Conservation (phyloP, 1,140 invertebrate species). For the Nixonia krombeini region DNA sequence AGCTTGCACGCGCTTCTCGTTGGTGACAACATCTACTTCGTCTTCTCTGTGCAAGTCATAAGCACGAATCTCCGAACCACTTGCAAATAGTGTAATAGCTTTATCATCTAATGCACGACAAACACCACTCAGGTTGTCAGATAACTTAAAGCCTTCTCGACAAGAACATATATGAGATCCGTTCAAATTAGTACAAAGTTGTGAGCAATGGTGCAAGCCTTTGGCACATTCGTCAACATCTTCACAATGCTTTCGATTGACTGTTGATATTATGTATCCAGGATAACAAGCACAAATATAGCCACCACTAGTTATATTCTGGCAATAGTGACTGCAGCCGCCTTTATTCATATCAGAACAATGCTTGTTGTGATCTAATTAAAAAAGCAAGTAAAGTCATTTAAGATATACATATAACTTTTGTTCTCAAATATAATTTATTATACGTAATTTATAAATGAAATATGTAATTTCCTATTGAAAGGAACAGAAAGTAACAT, state of each 20-base stretch:
- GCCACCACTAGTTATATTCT: conserved; percentile 84
- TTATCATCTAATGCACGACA: conserved; percentile 80
- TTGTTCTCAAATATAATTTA: neutral
- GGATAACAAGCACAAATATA: conserved; percentile 91
- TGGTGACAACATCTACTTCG: conserved; percentile 82
- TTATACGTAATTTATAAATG: conserved; percentile 10
- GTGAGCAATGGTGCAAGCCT: conserved; percentile 90
- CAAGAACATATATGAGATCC: conserved; percentile 93
- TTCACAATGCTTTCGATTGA: conserved; percentile 83
- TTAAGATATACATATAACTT: neutral
- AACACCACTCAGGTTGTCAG: conserved; percentile 84
- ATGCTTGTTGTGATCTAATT: conserved; percentile 77
- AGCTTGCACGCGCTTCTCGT: conserved; percentile 89
- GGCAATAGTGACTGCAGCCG: conserved; percentile 95
- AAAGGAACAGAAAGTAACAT: too few relatives aligned
- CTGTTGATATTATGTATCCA: conserved; percentile 85
- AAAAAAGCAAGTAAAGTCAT: neutral
- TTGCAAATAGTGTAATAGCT: conserved; percentile 79
- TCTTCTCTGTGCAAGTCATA: conserved; percentile 78
- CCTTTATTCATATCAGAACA: conserved; percentile 83
- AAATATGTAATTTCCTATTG: too few relatives aligned
- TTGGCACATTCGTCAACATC: conserved; percentile 93
- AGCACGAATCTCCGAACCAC: conserved; percentile 89
- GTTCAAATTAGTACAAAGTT: conserved; percentile 93
- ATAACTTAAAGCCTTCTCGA: conserved; percentile 83